Percentiles rank a stretch among this genome's conserved stretches.
These are phyloP conservation scores for Itoplectis maculator DNA, from an alignment of 2,888 invertebrate genomes.

Conservation along the genomic window DNA sequence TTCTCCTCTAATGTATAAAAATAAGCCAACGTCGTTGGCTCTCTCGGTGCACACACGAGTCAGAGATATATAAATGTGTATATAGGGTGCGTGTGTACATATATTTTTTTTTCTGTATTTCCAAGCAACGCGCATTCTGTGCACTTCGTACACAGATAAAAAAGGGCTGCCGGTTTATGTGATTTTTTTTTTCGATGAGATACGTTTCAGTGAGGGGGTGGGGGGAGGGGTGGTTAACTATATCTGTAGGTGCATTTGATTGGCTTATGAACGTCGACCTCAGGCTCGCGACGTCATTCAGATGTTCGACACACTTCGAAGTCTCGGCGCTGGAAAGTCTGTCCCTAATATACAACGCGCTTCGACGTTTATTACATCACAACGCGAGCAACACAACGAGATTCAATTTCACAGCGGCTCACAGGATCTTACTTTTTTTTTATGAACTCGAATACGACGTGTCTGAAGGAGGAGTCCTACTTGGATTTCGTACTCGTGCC, in stretches of 20 bases:
- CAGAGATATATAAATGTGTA: constrained; percentile 47
- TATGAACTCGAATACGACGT: constrained; percentile 1
- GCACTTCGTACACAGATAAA: too few species aligned
- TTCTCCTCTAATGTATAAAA: constrained; percentile 62
- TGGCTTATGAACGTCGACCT: too few species aligned
- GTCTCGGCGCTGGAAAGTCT: too few species aligned
- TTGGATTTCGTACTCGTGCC: not conserved
- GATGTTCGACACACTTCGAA: too few species aligned
- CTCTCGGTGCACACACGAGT: constrained; percentile 37
- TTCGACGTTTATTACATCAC: constrained; percentile 46
- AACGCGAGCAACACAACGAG: constrained; percentile 11
- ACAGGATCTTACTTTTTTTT: not conserved
- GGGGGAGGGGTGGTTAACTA: too few species aligned
- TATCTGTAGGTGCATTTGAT: too few species aligned
- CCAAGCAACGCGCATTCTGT: too few species aligned
- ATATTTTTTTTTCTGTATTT: too few species aligned
- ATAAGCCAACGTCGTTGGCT: constrained; percentile 48
- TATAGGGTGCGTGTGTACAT: not conserved
- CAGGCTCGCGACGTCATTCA: too few species aligned
- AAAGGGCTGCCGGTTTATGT: too few species aligned
- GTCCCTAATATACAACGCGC: constrained; percentile 28
- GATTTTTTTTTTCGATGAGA: too few species aligned
- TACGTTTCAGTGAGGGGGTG: too few species aligned
- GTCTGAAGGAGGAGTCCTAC: not conserved
- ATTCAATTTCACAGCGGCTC: constrained; percentile 35